Conservation (phyloP, 2,113 vertebrate genomes). For the Anarrhichthys ocellatus region DNA sequence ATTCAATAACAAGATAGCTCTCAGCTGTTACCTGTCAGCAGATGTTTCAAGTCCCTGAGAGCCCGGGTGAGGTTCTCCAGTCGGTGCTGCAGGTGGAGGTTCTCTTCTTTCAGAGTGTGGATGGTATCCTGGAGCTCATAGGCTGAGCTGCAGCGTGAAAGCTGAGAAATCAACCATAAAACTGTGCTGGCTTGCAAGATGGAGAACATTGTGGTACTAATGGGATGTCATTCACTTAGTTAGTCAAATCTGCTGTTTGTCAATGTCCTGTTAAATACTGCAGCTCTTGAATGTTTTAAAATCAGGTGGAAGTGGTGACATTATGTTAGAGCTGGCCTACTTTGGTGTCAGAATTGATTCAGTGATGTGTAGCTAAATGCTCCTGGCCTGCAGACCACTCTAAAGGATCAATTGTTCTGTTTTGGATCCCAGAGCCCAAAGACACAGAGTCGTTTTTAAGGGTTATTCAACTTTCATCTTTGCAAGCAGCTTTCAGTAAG, state of each 20-base stretch:
- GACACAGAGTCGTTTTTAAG: background rate
- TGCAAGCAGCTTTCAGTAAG: background rate
- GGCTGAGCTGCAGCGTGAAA: constrained; percentile 17
- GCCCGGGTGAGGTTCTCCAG: constrained; percentile 78
- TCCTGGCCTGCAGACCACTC: constrained; percentile 3
- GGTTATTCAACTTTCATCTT: background rate
- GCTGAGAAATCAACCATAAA: constrained; percentile 49
- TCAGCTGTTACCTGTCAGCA: constrained; percentile 69
- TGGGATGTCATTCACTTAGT: background rate
- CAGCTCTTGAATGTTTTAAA: constrained; percentile 33
- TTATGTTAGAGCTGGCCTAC: constrained; percentile 39
- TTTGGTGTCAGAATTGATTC: constrained; percentile 65
- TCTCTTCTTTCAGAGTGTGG: constrained; percentile 77
- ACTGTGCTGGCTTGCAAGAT: constrained; percentile 15
- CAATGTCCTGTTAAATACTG: background rate
- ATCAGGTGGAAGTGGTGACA: constrained; percentile 36
- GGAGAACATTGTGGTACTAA: constrained; percentile 23
- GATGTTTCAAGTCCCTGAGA: constrained; percentile 73
- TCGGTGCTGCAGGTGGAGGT: constrained; percentile 73
- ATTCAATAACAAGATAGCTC: background rate
- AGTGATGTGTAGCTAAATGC: constrained; percentile 37
- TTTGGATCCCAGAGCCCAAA: constrained; percentile 22
- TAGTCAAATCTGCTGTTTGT: background rate
- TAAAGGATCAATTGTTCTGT: constrained; percentile 63
- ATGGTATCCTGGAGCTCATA: constrained; percentile 82